Base-by-base conservation (phyloP, 2,888 invertebrate species). In the Aphidoletes aphidimyza region DNA sequence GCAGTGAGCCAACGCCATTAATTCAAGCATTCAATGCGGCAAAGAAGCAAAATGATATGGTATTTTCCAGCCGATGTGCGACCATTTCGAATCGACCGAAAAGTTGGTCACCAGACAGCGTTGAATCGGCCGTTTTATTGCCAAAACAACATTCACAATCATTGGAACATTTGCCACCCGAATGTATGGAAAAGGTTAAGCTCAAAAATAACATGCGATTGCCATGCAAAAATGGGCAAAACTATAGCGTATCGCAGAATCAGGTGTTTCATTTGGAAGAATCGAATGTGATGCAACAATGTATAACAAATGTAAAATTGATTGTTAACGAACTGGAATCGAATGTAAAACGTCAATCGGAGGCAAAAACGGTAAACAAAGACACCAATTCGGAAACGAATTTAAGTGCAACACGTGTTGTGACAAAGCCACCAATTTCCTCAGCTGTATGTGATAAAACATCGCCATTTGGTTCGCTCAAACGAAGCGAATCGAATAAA, bases 171-270 rank as follows among this genome's bases (percentile, higher is more conserved):
- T 86, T 90, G 30, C 89, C 89, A 37, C 89, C 89, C 37, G 85
- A 85, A 17, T 36, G 59, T 11, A 83, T 83, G 19, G 91, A 92
- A 86, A 92, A 92, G 6, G n/a, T 37, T n/a, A 81, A n/a, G 17
- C 37, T 81, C 86, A 93, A 94, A n/a, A 91, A 94, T 83, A 95
- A 96, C 89, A 94, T 95, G 89, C 91, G 96, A 86, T 94, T 96
- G 93, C 95, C 96, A 0, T 96, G 95, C 89, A 95, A 94, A 87
- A 95, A 95, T 89, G 97, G 96, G 49, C 93, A 94, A 87, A 94
- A 94, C 87, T 97, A 97, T 90, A 96, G 96, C 89, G 96, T 97
- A 39, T 96, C 97, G 83, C 97, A 96, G 87, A 97, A 97, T 90
- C 95, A 96, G 91, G 96, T 96, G 87, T 93, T 96, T 86, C 94